A percentile compares a stretch with the other conserved stretches of the same genome.
These are phyloP conservation scores for Leptestheria dahalacensis DNA, from an alignment of 1,140 invertebrate species.

Conservation along the genomic window DNA sequence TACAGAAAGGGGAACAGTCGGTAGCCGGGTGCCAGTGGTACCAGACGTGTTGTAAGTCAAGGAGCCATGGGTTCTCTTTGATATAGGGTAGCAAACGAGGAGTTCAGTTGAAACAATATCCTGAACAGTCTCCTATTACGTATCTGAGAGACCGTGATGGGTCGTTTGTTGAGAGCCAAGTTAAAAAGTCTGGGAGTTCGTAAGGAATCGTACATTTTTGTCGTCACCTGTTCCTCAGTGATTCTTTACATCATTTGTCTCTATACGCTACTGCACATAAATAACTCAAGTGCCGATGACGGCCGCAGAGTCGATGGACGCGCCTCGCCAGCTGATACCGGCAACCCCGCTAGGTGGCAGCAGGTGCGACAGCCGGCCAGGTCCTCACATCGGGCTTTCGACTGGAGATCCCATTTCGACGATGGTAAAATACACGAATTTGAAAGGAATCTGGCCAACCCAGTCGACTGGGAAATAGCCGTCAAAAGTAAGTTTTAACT, in stretches of 20 bases:
- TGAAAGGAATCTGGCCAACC: conserved; percentile 10
- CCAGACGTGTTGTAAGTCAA: neutral
- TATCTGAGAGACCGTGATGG: too few relatives aligned
- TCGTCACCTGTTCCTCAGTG: conserved; percentile 11
- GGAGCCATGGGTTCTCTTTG: too few relatives aligned
- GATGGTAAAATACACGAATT: conserved; percentile 15
- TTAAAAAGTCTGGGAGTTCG: conserved; percentile 7
- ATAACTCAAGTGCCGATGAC: neutral
- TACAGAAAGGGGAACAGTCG: neutral
- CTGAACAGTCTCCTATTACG: too few relatives aligned
- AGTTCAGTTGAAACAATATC: too few relatives aligned
- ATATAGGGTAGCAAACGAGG: too few relatives aligned
- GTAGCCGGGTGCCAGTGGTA: neutral
- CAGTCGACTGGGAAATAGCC: conserved; percentile 14
- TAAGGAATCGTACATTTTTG: conserved; percentile 10
- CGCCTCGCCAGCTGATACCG: neutral
- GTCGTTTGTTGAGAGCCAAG: neutral
- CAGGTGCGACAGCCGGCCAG: neutral
- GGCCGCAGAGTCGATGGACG: neutral
- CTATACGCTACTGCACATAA: conserved; percentile 11
- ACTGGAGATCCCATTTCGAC: conserved; percentile 6
- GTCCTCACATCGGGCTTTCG: neutral
- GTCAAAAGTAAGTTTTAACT: conserved; percentile 12
- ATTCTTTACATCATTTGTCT: conserved; percentile 14
- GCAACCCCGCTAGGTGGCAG: neutral